Evolutionary conservation across 1,140 invertebrate species (phyloP), one percentile per base, ranked within the genome.

Genomic region (Oryctes rhinoceros): DNA sequence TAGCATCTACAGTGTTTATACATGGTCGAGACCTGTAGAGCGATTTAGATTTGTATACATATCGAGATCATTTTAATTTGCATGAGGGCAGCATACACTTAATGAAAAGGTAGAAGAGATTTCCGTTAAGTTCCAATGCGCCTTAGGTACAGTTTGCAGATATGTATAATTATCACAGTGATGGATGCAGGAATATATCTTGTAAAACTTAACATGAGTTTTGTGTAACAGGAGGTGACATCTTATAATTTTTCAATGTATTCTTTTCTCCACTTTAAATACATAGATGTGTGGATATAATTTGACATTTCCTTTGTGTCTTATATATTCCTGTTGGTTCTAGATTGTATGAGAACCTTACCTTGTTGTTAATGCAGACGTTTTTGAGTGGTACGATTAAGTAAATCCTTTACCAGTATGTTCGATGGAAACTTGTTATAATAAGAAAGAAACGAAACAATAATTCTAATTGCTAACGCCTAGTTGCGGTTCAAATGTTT

Each of bases 271-370:
- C 49, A 11, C 2, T n/a, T 53, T 53, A 53, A 11, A 53, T n/a
- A 53, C 13, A 53, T n/a, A 11, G n/a, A n/a, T n/a, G n/a, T n/a
- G n/a, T n/a, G n/a, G n/a, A 53, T 53, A n/a, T 53, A 53, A 53
- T 53, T 53, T 53, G 3, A 11, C 13, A n/a, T n/a, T 53, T 53
- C 49, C 49, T 53, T n/a, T 53, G 10, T n/a, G n/a, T 95, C 11
- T 93, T 90, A 53, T 53, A 3, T 13, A 53, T 13, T 4, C 4
- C n/a, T 11, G n/a, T 53, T 53, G 2, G 3, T 53, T 53, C 13
- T 15, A 53, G 3, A 53, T 15, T 15, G n/a, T 53, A 11, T 15
- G n/a, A 53, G 13, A 5, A 3, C 39, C 39, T 39, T 7, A 4
- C 7, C 39, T 39, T 39, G 3, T 39, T 39, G 3, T 39, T 7